Base-by-base conservation (phyloP, 2,888 invertebrate genomes). In the Tuta absoluta region DNA sequence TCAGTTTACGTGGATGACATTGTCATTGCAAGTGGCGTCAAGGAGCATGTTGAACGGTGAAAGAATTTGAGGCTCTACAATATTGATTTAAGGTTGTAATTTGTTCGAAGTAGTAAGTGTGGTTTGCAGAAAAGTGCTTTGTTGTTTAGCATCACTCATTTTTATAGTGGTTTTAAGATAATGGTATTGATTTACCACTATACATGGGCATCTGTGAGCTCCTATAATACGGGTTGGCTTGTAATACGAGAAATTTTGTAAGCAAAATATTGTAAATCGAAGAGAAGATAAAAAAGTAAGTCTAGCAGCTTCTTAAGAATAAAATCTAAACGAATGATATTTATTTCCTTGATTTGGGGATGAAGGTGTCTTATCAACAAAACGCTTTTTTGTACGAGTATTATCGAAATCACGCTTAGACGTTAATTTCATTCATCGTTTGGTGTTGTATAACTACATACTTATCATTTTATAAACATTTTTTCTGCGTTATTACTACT, bases 91-190 rank as follows among this genome's bases (percentile, higher is more conserved):
- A 63, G 66, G 71, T 68, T 24, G 63, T 67, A 62, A 70, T 68
- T 79, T 63, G 65, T 62, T 62, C 75, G 67, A 19, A 33, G 0
- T 4, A 10, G 24, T 12, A 1, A 1, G 21, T 61, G 45, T 73
- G 70, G 68, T 78, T 86, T 80, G 83, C 84, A 84, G 84, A 84
- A 85, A 82, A 79, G 73, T 75, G 74, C 72, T 69, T 67, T 69
- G 79, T 78, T 79, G 81, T 81, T 82, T 75, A 78, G 81, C 79
- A 85, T 85, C 77, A 81, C 81, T 87, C 84, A 86, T 86, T 90
- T 88, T 90, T 89, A 86, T 86, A 83, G 88, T 88, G 87, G 88
- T 88, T 89, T 86, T 80, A 82, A 87, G 87, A 86, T 91, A 89
- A 91, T 91, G 84, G 84, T 89, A 90, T 91, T 91, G 91, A 88